These are phyloP conservation scores for Scartelaos histophorus DNA, from an alignment of 2,113 vertebrate genomes.

Conservation along the genomic window DNA sequence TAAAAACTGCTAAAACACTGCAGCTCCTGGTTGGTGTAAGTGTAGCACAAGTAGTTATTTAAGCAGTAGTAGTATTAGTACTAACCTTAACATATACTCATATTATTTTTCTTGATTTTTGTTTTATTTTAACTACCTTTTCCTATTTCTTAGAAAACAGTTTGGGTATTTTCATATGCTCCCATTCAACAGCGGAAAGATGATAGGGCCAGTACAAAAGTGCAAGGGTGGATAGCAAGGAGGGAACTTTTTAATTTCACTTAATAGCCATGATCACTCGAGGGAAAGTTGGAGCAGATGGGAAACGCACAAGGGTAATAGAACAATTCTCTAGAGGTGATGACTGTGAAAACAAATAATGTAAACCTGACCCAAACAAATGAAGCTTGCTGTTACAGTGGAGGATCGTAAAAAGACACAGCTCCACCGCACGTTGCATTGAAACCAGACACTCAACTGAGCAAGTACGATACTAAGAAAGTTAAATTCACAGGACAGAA, in stretches of 20 bases:
- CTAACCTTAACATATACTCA: background rate
- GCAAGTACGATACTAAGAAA: no score
- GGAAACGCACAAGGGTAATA: conserved; percentile 14
- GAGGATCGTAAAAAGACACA: conserved; percentile 2
- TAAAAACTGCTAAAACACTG: background rate
- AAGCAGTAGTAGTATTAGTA: background rate
- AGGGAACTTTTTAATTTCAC: conserved; percentile 35
- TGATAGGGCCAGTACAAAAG: background rate
- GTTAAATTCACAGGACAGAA: no score
- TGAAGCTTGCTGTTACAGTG: conserved; percentile 19
- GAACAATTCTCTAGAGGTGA: conserved; percentile 29
- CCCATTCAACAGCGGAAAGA: background rate
- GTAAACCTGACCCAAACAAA: conserved; percentile 38
- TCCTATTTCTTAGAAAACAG: background rate
- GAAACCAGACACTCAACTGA: no score
- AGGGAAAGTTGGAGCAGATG: conserved; percentile 23
- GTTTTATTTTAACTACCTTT: background rate
- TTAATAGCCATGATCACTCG: conserved; percentile 36
- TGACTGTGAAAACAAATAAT: conserved; percentile 39
- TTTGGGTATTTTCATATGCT: background rate
- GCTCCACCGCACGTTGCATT: background rate
- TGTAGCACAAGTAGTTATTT: background rate
- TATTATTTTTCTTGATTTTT: no score
- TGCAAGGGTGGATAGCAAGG: background rate
- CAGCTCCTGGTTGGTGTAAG: no score